Conservation (phyloP, 1,140 invertebrate species). For the Macrobrachium nipponense region DNA sequence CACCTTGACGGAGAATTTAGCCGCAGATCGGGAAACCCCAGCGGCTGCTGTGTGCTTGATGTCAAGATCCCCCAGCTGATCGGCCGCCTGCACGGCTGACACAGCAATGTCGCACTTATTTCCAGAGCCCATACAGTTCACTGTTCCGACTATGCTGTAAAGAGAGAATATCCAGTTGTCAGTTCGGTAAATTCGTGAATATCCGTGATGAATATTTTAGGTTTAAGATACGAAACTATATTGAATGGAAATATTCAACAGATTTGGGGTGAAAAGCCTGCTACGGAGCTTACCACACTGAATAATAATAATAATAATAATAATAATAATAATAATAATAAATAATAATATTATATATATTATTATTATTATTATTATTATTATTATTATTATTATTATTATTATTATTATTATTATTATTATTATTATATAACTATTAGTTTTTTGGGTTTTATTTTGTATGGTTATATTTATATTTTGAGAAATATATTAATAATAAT, state of each 20-base stretch:
- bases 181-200: neutral
- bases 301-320: too few relatives aligned
- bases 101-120: slow-evolving; percentile 30
- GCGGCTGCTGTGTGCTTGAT: slow-evolving; percentile 35
- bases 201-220: neutral
- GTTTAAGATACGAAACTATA: too few relatives aligned
- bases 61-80: slow-evolving; percentile 38
- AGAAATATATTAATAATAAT: too few relatives aligned
- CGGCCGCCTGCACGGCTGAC: slow-evolving; percentile 25
- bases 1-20: slow-evolving; percentile 32
- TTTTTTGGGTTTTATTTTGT: too few relatives aligned
- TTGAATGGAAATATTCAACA: too few relatives aligned
- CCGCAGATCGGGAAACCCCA: slow-evolving; percentile 42
- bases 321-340: too few relatives aligned
- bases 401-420: neutral
- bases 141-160: slow-evolving; percentile 45
- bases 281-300: too few relatives aligned
- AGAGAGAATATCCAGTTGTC: neutral
- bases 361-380: neutral
- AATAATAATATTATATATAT: too few relatives aligned
- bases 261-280: too few relatives aligned
- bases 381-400: too few relatives aligned
- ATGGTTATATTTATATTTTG: too few relatives aligned
- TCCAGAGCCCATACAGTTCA: slow-evolving; percentile 38
- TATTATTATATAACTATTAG: too few relatives aligned